phyloP scores from a whole-genome alignment of 2,888 invertebrate genomes.

The Drosophila subsilvestris region DNA sequence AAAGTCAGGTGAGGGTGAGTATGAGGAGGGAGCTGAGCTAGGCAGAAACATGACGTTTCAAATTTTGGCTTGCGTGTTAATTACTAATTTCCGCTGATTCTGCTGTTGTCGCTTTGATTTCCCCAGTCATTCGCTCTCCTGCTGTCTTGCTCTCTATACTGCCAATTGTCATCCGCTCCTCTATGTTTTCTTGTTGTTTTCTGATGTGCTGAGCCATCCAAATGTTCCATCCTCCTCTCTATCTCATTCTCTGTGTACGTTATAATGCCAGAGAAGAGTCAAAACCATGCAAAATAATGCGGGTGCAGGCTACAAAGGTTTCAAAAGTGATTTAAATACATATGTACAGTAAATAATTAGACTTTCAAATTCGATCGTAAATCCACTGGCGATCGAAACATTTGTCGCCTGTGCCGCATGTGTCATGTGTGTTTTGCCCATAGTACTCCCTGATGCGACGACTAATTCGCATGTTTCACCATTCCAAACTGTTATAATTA shows the following conservation, averaged over 20 bases:
- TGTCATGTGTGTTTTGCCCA: conserved; percentile 22
- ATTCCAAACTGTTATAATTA: conserved; percentile 58
- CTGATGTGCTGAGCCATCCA: conserved; percentile 35
- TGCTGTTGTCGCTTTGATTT: conserved; percentile 36
- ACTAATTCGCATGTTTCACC: conserved; percentile 69
- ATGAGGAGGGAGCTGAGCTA: not conserved
- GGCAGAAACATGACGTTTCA: conserved; percentile 11
- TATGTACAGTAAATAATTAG: too few species aligned
- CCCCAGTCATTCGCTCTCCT: conserved; percentile 15
- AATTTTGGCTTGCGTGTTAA: conserved; percentile 61
- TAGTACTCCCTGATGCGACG: conserved; percentile 22
- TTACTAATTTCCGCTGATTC: conserved; percentile 66
- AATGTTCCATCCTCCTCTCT: conserved; percentile 22
- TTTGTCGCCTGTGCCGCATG: conserved; percentile 34
- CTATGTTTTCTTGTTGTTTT: conserved; percentile 6
- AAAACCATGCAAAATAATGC: conserved; percentile 18
- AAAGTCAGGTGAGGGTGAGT: not conserved
- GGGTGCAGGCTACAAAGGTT: conserved; percentile 32
- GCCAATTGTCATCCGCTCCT: not conserved
- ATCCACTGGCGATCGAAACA: not conserved
- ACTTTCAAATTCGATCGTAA: not conserved
- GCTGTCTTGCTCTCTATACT: conserved; percentile 11
- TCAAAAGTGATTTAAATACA: not conserved
- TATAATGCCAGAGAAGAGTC: conserved; percentile 11
- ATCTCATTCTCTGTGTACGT: conserved; percentile 19